Base-by-base conservation (phyloP, 2,797 vertebrate genomes). In the Orientallactaga sibirica region DNA sequence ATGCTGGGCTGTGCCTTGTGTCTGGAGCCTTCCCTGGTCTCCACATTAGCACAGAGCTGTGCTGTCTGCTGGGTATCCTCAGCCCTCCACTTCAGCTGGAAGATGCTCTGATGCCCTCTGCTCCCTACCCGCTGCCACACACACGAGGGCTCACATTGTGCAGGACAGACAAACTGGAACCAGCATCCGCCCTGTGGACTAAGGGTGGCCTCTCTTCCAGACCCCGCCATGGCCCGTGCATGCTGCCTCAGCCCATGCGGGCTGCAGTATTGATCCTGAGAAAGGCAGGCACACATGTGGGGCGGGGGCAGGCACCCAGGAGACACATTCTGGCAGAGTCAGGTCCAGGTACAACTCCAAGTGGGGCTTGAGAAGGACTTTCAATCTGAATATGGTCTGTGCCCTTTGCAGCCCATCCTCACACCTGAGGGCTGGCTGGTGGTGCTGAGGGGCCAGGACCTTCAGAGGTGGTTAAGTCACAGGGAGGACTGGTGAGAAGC, bases 21-120 rank as follows among this genome's bases (percentile, higher is more conserved):
- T 52, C 98, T 97, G 70, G 16, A 33, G 97, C 97, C 0, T 61
- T 98, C 98, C 98, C 98, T 98, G 5, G 43, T 98, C 10, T 98
- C 97, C 0, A 97, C 97, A 0, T 77, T 97, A 1, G 94, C 90
- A 7, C n/a, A 24, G 58, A 0, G 29, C 20, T 3, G 11, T 4
- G 29, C 27, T 12, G 18, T 29, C 73, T 66, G 24, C 15, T 5
- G 0, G 4, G 41, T 8, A 0, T 11, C 58, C 70, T 27, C 20
- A 0, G 16, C 33, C 6, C 58, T 33, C 29, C 24, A 15, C 24
- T 1, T 2, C 20, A 15, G 70, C 52, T 85, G 24, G 70, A 4
- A 6, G 0, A 2, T 61, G 7, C 5, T 7, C n/a, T 3, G 10
- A 6, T 7, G 1, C 33, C 16, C 0, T 78, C 14, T 9, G 19